A percentile compares a stretch with the other conserved stretches of the same genome.
Evolutionary conservation across 2,797 vertebrate genomes (phyloP).

Genomic region (Oreochromis grahami): DNA sequence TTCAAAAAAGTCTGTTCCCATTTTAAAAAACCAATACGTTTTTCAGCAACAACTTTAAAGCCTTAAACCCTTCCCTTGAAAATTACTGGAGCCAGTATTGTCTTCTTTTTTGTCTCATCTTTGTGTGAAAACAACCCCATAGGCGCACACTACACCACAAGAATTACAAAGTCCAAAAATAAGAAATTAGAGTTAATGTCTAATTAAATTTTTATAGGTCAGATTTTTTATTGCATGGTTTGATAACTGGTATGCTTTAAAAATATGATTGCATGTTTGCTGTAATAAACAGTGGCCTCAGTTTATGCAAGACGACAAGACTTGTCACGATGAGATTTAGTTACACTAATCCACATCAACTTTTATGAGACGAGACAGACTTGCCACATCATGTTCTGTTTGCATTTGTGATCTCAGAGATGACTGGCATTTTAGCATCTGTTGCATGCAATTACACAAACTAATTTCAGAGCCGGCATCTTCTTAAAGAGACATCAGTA

Average conservation of each 20-base stretch:
- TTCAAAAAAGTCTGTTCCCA: not conserved
- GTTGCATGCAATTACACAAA: constrained; percentile 23
- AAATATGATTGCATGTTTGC: not conserved
- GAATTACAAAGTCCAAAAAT: not conserved
- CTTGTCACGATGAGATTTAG: not conserved
- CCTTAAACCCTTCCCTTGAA: not conserved
- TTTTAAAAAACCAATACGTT: not conserved
- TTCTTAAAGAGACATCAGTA: not conserved
- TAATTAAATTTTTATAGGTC: not conserved
- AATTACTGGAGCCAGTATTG: not conserved
- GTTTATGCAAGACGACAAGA: not conserved
- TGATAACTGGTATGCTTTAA: not conserved
- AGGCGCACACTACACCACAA: not conserved
- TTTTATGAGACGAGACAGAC: constrained; percentile 11
- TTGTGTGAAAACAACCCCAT: not conserved
- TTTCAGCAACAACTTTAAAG: not conserved
- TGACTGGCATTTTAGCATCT: constrained; percentile 8
- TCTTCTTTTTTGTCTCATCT: not conserved
- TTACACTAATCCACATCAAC: not conserved
- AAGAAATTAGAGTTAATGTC: not conserved
- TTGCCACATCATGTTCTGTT: constrained; percentile 8
- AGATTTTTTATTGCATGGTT: not conserved
- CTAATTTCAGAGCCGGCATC: not conserved
- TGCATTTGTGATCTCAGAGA: constrained; percentile 10
- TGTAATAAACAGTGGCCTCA: not conserved